These are phyloP conservation scores for Daubentonia madagascariensis DNA, from an alignment of 2,113 vertebrate genomes.

Conservation along the genomic window DNA sequence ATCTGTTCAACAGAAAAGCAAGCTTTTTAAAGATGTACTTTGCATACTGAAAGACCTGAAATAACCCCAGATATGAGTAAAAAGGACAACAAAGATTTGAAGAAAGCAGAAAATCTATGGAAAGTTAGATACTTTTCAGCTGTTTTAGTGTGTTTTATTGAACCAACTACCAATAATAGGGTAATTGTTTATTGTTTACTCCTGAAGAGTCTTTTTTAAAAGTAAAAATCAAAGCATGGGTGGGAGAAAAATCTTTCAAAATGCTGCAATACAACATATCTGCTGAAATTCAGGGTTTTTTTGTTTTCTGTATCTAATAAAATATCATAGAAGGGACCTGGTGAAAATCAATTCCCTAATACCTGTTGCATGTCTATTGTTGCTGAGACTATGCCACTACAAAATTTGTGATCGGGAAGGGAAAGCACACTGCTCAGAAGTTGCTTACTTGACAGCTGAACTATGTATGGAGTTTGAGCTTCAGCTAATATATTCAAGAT, in stretches of 20 bases:
- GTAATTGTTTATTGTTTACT: neutral
- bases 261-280: neutral
- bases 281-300: neutral
- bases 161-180: neutral
- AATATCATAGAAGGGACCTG: neutral
- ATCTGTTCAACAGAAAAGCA: slow-evolving; percentile 41
- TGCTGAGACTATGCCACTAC: neutral
- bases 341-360: neutral
- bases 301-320: neutral
- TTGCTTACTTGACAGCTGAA: neutral
- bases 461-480: neutral
- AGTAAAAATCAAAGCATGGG: neutral
- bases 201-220: neutral
- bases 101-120: neutral
- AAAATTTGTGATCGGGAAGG: neutral
- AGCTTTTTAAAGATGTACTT: slow-evolving; percentile 19
- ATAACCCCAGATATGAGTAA: slow-evolving; percentile 38
- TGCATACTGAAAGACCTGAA: slow-evolving; percentile 43
- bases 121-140: neutral
- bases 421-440: neutral
- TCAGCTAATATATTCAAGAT: neutral
- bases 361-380: too few relatives aligned
- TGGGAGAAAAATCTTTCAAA: neutral
- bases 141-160: neutral
- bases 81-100: neutral